Evolutionary conservation across 1,140 invertebrate genomes (phyloP), one percentile per base, ranked within the genome.

Genomic region (Acyrthosiphon pisum): DNA sequence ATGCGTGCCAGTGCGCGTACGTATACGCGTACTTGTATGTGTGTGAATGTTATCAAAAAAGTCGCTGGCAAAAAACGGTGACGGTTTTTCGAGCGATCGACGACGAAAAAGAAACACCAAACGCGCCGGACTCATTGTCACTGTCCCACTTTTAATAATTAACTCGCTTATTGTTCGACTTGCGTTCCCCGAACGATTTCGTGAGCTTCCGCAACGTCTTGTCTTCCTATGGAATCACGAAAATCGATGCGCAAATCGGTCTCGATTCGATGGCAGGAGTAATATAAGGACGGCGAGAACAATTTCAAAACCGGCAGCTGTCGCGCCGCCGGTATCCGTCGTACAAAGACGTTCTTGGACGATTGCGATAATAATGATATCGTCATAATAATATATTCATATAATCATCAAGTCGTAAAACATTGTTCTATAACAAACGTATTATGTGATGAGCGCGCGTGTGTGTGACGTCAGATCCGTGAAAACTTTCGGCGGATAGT

Each of bases 81-180:
- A 89, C n/a, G 35, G 8, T 37, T 48, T 48, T 88, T 88, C 6
- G 7, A 53, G 41, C n/a, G 30, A 53, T 35, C 20, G 87, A 37
- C 87, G n/a, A 35, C 6, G 48, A 50, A 87, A 87, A 86, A 86
- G n/a, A 48, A 88, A 41, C 23, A 30, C 83, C 23, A 44, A 87
- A n/a, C 30, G 46, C 11, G 14, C 30, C 22, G n/a, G 37, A 22
- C 50, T 30, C 20, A 35, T 48, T 56, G 48, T 89, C 37, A 68
- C 60, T 30, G 88, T 90, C 23, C 88, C n/a, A 56, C n/a, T 90
- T 89, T 90, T 41, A 90, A 68, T 68, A n/a, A 90, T 90, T 90
- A 90, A 90, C 88, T 90, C 53, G 88, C 50, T 56, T 23, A 56
- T 90, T 90, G 88, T 90, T 90, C 9, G 14, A 9, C 9, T 48